These are phyloP conservation scores for Pelosia muscerda DNA, from an alignment of 2,888 invertebrate genomes.

Conservation along the genomic window DNA sequence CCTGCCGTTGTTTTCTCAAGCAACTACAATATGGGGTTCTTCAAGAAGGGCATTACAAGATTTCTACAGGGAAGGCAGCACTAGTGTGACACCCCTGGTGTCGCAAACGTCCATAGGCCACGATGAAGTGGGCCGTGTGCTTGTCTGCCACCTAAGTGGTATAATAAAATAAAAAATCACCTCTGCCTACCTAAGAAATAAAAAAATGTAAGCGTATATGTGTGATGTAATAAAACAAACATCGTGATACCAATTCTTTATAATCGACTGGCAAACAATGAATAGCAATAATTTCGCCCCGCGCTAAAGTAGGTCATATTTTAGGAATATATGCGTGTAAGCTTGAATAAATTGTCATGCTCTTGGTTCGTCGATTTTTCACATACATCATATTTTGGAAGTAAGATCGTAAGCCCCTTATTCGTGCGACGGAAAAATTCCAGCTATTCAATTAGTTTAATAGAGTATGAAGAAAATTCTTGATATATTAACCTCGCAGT, in stretches of 20 bases:
- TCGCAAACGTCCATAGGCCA: too few relatives aligned
- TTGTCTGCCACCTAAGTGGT: too few relatives aligned
- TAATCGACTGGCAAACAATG: not conserved
- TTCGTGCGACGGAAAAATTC: slow-evolving; percentile 20
- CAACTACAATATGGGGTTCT: too few relatives aligned
- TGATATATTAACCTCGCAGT: slow-evolving; percentile 21
- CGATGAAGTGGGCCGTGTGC: too few relatives aligned
- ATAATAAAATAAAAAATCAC: too few relatives aligned
- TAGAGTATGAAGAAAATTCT: slow-evolving; percentile 26
- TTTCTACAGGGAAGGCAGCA: too few relatives aligned
- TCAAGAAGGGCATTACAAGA: too few relatives aligned
- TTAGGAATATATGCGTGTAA: slow-evolving; percentile 7
- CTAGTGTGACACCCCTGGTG: too few relatives aligned
- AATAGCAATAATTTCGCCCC: not conserved
- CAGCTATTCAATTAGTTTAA: slow-evolving; percentile 14
- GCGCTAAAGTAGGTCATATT: not conserved
- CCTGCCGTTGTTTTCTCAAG: too few relatives aligned
- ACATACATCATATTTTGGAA: slow-evolving; percentile 28
- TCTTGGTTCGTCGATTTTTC: slow-evolving; percentile 8
- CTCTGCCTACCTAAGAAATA: too few relatives aligned
- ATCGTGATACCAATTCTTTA: not conserved
- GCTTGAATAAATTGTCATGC: slow-evolving; percentile 13
- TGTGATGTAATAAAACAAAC: not conserved
- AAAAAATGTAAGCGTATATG: too few relatives aligned
- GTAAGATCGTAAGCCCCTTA: slow-evolving; percentile 23